These are phyloP conservation scores for Limenitis camilla DNA, from an alignment of 2,888 invertebrate genomes.

Conservation along the genomic window DNA sequence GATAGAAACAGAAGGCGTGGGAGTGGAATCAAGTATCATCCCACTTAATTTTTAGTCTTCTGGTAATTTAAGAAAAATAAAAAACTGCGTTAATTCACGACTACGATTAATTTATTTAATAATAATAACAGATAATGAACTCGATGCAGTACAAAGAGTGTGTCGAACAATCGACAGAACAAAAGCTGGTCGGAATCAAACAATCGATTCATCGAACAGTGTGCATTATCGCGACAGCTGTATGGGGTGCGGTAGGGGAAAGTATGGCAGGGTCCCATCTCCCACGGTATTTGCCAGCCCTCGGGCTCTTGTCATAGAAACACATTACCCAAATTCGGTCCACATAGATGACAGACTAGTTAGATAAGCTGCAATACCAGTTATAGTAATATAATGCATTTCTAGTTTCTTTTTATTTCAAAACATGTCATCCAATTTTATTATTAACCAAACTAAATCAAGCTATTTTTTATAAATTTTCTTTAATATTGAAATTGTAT, in stretches of 20 bases:
- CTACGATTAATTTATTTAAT: constrained; percentile 12
- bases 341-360: neutral
- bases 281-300: constrained; percentile 49
- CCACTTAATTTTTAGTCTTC: too few species aligned
- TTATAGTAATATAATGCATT: neutral
- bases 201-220: constrained; percentile 57
- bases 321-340: neutral
- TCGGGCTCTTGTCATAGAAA: constrained; percentile 28
- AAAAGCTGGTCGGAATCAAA: constrained; percentile 57
- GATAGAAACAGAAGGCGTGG: too few species aligned
- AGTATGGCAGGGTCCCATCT: constrained; percentile 49
- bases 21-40: too few species aligned
- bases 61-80: too few species aligned
- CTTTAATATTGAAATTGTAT: too few species aligned
- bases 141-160: constrained; percentile 21
- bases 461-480: too few species aligned
- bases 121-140: constrained; percentile 26
- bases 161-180: constrained; percentile 37
- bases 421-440: too few species aligned
- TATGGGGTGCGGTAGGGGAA: constrained; percentile 40
- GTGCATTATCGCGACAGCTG: constrained; percentile 62
- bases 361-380: neutral
- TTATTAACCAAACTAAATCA: too few species aligned
- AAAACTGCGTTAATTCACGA: constrained; percentile 16
- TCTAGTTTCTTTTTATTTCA: too few species aligned